Base-by-base conservation (phyloP, 2,888 invertebrate genomes). In the Bombylius discolor region DNA sequence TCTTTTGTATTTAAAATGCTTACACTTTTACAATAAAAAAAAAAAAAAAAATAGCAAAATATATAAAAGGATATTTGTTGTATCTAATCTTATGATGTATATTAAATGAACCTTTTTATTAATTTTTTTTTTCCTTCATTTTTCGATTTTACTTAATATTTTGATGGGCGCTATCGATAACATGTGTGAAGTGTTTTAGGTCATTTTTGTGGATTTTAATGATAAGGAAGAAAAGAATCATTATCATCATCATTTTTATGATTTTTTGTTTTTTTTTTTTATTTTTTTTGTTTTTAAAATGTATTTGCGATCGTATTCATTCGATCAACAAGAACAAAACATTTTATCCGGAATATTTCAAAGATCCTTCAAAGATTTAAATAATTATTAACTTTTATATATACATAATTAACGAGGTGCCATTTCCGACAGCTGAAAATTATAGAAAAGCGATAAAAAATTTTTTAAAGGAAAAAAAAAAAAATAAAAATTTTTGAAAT, bases 111-210 rank as follows among this genome's bases (percentile, higher is more conserved):
- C 7, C 9, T 36, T 36, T 36, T 36, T 36, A 36, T 36, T 11
- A 11, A 42, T 42, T 42, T 42, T 42, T 42, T 42, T 42, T 11
- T 42, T 6, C 6, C 4, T 42, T 42, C 4, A 11, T 42, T 8
- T 42, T 42, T 42, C 11, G 11, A 11, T 42, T 11, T 11, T 11
- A 11, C 4, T 42, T 8, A 1, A 42, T 42, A 42, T 8, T 42
- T 42, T 5, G 45, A 45, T 45, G 53, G 56, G 53, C 58, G 58
- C 53, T 58, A 48, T 53, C 51, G 59, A 56, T 59, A 59, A 51
- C 59, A 59, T 59, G 59, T 59, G 59, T 55, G 59, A 59, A 59
- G 55, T 59, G 59, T 59, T 59, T 56, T 58, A 52, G 49, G 58
- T 54, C 55, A 53, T 45, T 55, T 23, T 53, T 56, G 50, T 47